Base-by-base conservation (phyloP, 2,113 vertebrate genomes). In the Heterotis niloticus region DNA sequence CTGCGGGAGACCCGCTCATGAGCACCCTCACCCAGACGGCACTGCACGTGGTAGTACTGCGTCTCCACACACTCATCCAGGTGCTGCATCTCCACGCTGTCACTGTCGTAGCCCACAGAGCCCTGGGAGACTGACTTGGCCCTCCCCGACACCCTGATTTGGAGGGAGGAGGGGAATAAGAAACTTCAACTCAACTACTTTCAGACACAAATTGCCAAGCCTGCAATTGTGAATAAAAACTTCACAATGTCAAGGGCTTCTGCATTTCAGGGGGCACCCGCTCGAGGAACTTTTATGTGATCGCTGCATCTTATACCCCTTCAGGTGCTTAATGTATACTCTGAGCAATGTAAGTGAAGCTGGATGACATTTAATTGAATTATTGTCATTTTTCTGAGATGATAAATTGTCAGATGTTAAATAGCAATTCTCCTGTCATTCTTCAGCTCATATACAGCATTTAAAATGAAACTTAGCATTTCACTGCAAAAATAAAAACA, bases 61-160 rank as follows among this genome's bases (percentile, higher is more conserved):
- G 92, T 92, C 0, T 96, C 94, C 0, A 90, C 74, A 0, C 91
- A 88, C 59, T 96, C 95, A 10, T 98, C 96, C 77, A 93, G 88
- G 44, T 92, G 92, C 44, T 95, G 94, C 59, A 94, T 91, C 90
- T 98, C 96, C 0, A 94, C 93, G 0, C 95, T 95, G 91, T 98
- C 97, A 1, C 96, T 98, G 90, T 98, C 96, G 5, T 98, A 99
- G 86, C 96, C 95, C 23, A 94, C 93, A 0, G 96, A 98, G 82
- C 96, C 96, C 88, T 98, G 96, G 0, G 96, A 97, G 54, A 92
- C 90, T 0, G 95, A 96, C 82, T 98, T 98, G 0, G 92, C 87
- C 11, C 94, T 92, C 68, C 94, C 94, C 5, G 95, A 96, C 68
- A 94, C 95, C 70, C 97, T 98, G 91, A 10, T 72, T 60, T 0